Percentiles rank a stretch among this genome's conserved stretches.
phyloP scores from a whole-genome alignment of 2,797 vertebrate species.

The Malurus splendens region DNA sequence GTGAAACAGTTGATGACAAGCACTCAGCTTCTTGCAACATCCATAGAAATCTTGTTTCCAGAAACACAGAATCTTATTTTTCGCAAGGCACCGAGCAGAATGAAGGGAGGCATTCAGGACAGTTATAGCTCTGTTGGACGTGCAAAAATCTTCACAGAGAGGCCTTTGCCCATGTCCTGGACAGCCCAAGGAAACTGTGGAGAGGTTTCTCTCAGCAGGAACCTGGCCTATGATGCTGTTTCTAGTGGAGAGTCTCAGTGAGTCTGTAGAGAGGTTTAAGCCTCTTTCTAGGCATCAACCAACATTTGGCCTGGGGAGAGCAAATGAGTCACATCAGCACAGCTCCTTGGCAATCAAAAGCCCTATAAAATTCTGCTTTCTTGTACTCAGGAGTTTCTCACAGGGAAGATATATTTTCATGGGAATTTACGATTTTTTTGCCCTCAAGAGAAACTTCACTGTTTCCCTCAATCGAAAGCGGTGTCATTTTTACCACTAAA shows the following conservation, averaged over 20 bases:
- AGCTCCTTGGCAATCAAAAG: background rate
- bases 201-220: background rate
- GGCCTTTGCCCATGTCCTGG: background rate
- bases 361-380: conserved; percentile 15
- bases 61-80: background rate
- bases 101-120: background rate
- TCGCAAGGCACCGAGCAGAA: background rate
- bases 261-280: background rate
- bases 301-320: conserved; percentile 6
- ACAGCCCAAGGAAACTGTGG: background rate
- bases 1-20: background rate
- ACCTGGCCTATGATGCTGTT: background rate
- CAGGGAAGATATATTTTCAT: conserved; percentile 39
- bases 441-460: conserved; percentile 21
- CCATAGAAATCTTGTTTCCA: background rate
- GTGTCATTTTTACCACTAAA: conserved; percentile 43
- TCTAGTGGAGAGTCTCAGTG: background rate
- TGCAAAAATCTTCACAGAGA: background rate
- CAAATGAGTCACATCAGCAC: conserved; percentile 38
- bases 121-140: accelerated
- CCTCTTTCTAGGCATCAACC: conserved; percentile 39
- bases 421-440: conserved; percentile 44
- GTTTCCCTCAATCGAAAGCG: conserved; percentile 14
- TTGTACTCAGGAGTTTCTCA: conserved; percentile 23
- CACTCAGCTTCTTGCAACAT: background rate